Percentiles rank a stretch among this genome's conserved stretches.
Evolutionary conservation across 2,888 invertebrate genomes (phyloP).

Genomic region (Anticlea derivata): DNA sequence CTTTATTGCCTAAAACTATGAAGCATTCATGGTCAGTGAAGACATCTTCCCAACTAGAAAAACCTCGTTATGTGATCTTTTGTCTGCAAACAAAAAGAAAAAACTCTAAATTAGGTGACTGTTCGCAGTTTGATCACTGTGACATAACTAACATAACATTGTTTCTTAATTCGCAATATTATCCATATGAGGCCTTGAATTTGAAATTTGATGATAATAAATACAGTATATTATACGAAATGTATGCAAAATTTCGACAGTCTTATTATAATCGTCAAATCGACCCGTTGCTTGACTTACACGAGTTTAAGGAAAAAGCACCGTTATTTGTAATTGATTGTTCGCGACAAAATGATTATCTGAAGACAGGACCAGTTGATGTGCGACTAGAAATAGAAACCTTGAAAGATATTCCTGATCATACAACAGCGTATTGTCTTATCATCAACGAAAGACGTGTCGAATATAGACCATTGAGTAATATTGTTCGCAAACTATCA

Average conservation of each 20-base stretch:
- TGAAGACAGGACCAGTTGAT: constrained; percentile 38
- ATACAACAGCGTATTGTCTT: constrained; percentile 39
- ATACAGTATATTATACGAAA: constrained; percentile 39
- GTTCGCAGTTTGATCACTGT: constrained; percentile 9
- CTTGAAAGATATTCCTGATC: constrained; percentile 30
- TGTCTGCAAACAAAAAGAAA: constrained; percentile 5
- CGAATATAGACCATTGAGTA: constrained; percentile 36
- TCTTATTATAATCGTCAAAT: constrained; percentile 34
- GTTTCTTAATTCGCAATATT: constrained; percentile 5
- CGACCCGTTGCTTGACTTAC: constrained; percentile 27
- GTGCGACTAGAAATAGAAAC: constrained; percentile 40
- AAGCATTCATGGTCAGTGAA: constrained; percentile 30
- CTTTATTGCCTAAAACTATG: constrained; percentile 1
- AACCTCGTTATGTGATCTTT: constrained; percentile 7
- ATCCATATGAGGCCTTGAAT: not conserved
- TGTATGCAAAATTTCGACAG: constrained; percentile 39
- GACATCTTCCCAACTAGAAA: constrained; percentile 7
- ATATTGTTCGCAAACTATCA: constrained; percentile 33
- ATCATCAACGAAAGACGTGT: constrained; percentile 38
- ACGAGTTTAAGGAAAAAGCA: constrained; percentile 32
- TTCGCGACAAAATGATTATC: constrained; percentile 38
- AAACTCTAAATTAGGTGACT: not conserved
- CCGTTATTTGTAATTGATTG: constrained; percentile 40
- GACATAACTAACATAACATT: not conserved
- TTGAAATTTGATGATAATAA: constrained; percentile 33